A percentile compares a stretch with the other conserved stretches of the same genome.
phyloP scores from a whole-genome alignment of 1,140 invertebrate species.

The Brachionus plicatilis region DNA sequence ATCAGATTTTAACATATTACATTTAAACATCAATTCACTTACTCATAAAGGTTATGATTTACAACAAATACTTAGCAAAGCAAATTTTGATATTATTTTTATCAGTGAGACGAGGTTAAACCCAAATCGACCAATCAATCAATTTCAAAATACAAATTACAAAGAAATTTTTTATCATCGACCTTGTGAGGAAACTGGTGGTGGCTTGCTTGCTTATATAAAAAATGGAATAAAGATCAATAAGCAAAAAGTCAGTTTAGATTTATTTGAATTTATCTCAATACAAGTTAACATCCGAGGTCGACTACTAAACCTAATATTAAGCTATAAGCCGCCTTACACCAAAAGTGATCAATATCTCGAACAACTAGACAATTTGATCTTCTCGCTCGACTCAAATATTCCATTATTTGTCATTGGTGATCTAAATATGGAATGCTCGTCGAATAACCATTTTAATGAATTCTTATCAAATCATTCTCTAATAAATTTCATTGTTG shows the following conservation, averaged over 20 bases:
- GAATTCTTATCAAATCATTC: background rate
- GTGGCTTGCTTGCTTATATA: background rate
- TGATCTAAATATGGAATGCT: background rate
- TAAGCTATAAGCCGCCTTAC: background rate
- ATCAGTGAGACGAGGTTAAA: background rate
- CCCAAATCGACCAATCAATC: background rate
- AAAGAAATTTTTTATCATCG: background rate
- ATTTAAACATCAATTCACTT: background rate
- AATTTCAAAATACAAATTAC: background rate
- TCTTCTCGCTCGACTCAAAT: background rate
- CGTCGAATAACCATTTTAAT: no score
- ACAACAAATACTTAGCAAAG: background rate
- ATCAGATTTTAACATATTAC: background rate
- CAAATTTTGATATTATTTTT: background rate
- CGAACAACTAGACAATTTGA: background rate
- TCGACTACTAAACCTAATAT: background rate
- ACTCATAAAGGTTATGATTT: background rate
- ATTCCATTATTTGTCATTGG: background rate
- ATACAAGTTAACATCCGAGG: background rate
- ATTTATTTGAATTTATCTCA: background rate
- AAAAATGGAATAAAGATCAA: background rate
- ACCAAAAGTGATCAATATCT: background rate
- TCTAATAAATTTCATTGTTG: background rate
- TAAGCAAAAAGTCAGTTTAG: background rate
- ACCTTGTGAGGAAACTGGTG: background rate